These are phyloP conservation scores for Yponomeuta plumbellus DNA, from an alignment of 2,888 invertebrate genomes.

Conservation along the genomic window DNA sequence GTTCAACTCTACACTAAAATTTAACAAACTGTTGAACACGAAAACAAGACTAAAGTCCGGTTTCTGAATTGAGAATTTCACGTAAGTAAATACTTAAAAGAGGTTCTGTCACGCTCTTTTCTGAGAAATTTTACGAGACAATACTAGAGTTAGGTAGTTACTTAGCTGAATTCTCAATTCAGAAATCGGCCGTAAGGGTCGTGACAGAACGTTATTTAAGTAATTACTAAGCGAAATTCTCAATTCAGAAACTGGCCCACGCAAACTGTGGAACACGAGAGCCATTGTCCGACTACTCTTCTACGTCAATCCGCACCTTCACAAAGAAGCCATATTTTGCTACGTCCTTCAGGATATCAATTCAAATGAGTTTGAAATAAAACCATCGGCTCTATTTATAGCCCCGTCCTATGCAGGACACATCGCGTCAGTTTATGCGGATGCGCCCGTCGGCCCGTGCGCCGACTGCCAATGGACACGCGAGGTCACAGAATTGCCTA, in stretches of 20 bases:
- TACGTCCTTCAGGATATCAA: background rate
- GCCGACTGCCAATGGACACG: background rate
- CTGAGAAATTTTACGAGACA: too few species aligned
- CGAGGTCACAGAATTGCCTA: background rate
- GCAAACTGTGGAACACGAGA: too few species aligned
- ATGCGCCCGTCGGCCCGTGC: conserved; percentile 33
- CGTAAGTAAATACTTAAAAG: too few species aligned
- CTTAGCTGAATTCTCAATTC: too few species aligned
- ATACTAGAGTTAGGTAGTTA: too few species aligned
- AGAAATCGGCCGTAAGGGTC: too few species aligned
- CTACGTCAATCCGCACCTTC: background rate
- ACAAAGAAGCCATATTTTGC: background rate
- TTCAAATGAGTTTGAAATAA: background rate
- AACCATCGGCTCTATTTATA: background rate
- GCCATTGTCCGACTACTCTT: background rate
- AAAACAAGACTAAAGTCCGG: too few species aligned
- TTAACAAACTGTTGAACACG: background rate
- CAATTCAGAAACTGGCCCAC: too few species aligned
- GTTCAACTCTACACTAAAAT: background rate
- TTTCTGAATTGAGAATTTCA: too few species aligned
- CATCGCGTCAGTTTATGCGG: conserved; percentile 60
- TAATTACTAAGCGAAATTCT: too few species aligned
- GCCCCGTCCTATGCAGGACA: background rate
- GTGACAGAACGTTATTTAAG: too few species aligned
- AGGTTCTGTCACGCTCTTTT: too few species aligned